Evolutionary conservation across 2,888 invertebrate species (phyloP).

Genomic region (Acleris laterana): DNA sequence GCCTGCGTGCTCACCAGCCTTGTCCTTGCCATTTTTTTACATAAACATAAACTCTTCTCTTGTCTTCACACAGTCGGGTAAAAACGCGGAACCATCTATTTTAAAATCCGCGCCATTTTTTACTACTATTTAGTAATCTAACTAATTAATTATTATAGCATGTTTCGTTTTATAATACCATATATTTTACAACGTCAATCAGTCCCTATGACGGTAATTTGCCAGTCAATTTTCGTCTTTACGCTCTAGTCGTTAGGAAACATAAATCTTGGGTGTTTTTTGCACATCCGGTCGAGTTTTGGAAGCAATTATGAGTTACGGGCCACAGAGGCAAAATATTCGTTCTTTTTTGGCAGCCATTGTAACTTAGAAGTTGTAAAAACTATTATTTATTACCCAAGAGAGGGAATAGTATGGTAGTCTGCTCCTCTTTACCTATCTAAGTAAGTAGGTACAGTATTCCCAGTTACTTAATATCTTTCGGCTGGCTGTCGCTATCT

Average conservation of each 20-base stretch:
- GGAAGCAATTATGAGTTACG: constrained; percentile 33
- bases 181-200: constrained; percentile 34
- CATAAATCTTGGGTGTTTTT: constrained; percentile 11
- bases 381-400: no score
- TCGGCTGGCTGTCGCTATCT: no score
- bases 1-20: no score
- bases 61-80: not conserved
- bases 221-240: constrained; percentile 1
- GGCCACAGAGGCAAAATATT: constrained; percentile 27
- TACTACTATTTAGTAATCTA: not conserved
- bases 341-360: constrained; percentile 14
- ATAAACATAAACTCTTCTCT: no score
- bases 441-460: no score
- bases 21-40: no score
- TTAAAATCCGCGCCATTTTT: constrained; percentile 12
- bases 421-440: no score
- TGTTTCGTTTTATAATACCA: constrained; percentile 26
- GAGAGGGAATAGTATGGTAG: no score
- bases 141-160: constrained; percentile 29
- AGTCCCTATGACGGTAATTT: constrained; percentile 2
- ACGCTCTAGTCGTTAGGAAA: not conserved
- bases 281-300: constrained; percentile 22
- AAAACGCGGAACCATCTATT: constrained; percentile 1
- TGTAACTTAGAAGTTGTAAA: constrained; percentile 2
- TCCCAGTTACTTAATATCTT: no score